Percentiles rank a stretch among this genome's conserved stretches.
Evolutionary conservation across 2,113 vertebrate genomes (phyloP).

Genomic region (Mustelus asterias): DNA sequence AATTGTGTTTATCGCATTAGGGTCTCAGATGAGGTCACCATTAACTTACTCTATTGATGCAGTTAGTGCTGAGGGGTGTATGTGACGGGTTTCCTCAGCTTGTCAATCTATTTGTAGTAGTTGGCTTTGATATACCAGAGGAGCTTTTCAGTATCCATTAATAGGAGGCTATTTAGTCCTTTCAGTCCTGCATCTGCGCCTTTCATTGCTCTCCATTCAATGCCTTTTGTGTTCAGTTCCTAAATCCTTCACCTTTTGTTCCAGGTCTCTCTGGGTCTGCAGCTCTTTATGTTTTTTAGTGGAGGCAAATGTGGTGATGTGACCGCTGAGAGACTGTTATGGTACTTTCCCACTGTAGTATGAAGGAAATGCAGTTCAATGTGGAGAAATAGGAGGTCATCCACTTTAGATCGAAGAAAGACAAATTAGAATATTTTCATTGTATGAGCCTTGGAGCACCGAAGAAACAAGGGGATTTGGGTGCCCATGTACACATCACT

Average conservation of each 20-base stretch:
- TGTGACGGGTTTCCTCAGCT: not conserved
- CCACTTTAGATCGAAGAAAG: not conserved
- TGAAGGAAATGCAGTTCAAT: not conserved
- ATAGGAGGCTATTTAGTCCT: not conserved
- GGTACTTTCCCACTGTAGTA: not conserved
- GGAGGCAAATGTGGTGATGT: not conserved
- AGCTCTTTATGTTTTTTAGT: not conserved
- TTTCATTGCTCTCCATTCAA: not conserved
- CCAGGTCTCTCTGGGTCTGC: not conserved
- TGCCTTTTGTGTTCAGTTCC: constrained; percentile 1
- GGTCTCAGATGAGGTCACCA: not conserved
- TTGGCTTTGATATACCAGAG: not conserved
- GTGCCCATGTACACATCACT: not conserved
- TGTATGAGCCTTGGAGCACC: not conserved
- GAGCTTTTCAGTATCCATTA: not conserved
- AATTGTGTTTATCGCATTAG: not conserved
- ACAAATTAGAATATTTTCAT: not conserved
- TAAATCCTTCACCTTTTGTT: not conserved
- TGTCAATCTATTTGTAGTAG: not conserved
- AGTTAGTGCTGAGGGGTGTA: not conserved
- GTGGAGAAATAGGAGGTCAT: not conserved
- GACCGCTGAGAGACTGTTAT: not conserved
- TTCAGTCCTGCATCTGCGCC: not conserved
- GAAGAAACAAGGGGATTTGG: not conserved
- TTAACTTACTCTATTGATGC: not conserved